Evolutionary conservation across 2,888 invertebrate genomes (phyloP), one percentile per base, ranked within the genome.

Genomic region (Hypsopygia costalis): DNA sequence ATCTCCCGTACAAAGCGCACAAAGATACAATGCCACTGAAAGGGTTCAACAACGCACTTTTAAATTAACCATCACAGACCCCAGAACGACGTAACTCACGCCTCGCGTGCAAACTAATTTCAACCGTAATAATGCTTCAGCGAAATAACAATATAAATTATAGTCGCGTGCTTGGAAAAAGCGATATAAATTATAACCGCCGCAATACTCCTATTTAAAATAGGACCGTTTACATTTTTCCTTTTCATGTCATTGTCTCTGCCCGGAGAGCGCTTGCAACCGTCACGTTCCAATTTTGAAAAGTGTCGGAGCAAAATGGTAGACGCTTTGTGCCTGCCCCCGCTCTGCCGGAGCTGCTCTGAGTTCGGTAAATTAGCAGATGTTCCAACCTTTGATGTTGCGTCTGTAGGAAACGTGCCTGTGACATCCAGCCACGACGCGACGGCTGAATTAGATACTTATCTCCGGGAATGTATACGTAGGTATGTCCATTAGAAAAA

Each of bases 21-120:
- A 88, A 88, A 86, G 88, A 88, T 88, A 88, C 88, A 88, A 88
- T 88, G 80, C 88, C 85, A 86, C 86, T 86, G 87, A 88, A 88
- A 88, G 88, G 88, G 88, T 88, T 88, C 88, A 88, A 88, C 86
- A 88, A 86, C 88, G 86, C 83, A 87, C 86, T 88, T 88, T 88
- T 87, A 87, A 87, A 88, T 88, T 88, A 88, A 87, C 81, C 76
- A 59, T 65, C 55, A 47, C 48, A 51, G 67, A 56, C 62, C 60
- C 54, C 44, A 58, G 47, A 85, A 81, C 52, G 76, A 50, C 71
- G 36, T 57, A 85, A 71, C 58, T 52, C 60, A 41, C 53, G 25
- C 9, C 29, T 29, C 38, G 46, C 39, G 29, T 30, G 7, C 75
- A 73, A 38, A 45, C 70, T n/a, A 81, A 54, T 75, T 43, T 66